Conservation (phyloP, 1,140 invertebrate genomes). For the Bombus huntii region DNA sequence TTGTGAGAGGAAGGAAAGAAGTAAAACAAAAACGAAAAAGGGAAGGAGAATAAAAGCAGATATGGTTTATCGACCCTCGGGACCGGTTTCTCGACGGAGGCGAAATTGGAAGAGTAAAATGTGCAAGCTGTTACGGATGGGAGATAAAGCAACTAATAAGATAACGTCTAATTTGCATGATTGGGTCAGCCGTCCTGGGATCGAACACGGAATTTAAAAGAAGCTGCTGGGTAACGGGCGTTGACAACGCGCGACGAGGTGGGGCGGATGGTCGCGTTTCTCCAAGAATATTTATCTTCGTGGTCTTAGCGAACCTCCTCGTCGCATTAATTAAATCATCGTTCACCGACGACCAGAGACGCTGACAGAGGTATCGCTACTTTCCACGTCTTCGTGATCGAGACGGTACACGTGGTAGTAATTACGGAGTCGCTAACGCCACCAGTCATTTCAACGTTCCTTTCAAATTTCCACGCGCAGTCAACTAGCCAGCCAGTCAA, state of each 20-base stretch:
- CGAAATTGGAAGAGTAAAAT: conserved; percentile 56
- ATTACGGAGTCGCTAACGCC: not conserved
- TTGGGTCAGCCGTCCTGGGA: conserved; percentile 45
- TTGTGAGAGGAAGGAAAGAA: conserved; percentile 10
- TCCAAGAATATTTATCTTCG: conserved; percentile 16
- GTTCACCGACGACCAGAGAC: no score
- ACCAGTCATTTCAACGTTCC: not conserved
- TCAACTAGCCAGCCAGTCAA: not conserved
- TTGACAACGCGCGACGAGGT: conserved; percentile 11
- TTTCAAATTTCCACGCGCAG: conserved; percentile 29
- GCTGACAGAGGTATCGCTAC: not conserved
- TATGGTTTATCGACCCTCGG: conserved; percentile 57
- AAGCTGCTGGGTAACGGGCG: conserved; percentile 1
- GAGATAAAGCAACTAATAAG: conserved; percentile 56
- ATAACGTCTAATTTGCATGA: conserved; percentile 57
- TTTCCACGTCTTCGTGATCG: not conserved
- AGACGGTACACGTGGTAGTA: not conserved
- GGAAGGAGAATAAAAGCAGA: conserved; percentile 52
- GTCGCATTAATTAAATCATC: conserved; percentile 28
- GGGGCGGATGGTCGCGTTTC: not conserved
- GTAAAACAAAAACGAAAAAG: not conserved
- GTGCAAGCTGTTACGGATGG: conserved; percentile 51
- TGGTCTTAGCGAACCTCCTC: not conserved
- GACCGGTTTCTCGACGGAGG: conserved; percentile 29
- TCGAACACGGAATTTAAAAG: conserved; percentile 50